Evolutionary conservation across 2,888 invertebrate species (phyloP), one percentile per base, ranked within the genome.

Genomic region (Nomada ruficornis): DNA sequence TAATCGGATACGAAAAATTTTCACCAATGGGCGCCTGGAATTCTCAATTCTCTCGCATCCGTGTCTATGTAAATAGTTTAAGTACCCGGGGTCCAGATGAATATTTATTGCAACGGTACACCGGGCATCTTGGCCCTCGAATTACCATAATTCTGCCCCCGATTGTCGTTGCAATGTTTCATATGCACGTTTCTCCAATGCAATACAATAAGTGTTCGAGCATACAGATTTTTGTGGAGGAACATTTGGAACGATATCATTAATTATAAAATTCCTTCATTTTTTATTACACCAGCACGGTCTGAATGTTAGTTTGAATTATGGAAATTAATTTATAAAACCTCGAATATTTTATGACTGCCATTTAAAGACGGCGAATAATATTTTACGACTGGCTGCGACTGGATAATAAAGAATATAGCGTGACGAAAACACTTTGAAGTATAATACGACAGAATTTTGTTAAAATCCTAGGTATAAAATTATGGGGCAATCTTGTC

Each of bases 91-190:
- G 44, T 70, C 20, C 44, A 59, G 62, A 85, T 85, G 81, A 88
- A 88, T 88, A 88, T 88, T 88, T 86, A 88, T 82, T 77, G 55
- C 80, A 63, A 74, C 73, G 47, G 20, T 36, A 15, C n/a, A 44
- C 23, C n/a, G 60, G 59, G 55, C 62, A 47, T 57, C 62, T 26
- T 52, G 54, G 13, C 44, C 65, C 69, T 63, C 69, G 75, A 75
- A 88, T 88, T 88, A 88, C 80, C 81, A 86, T 88, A 88, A 88
- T 88, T 80, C 81, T 78, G 69, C 67, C 64, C 52, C 68, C 67
- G 64, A 73, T 70, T 59, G 74, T 71, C 72, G 29, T 55, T 60
- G 68, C 68, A 15, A 79, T 77, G 64, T 77, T 71, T 80, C 78
- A 72, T 47, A 18, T 67, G 55, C 13, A 18, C 2, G 36, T 60